Percentiles rank a stretch among this genome's conserved stretches.
These are phyloP conservation scores for Horisme vitalbata DNA, from an alignment of 2,888 invertebrate genomes.

Conservation along the genomic window DNA sequence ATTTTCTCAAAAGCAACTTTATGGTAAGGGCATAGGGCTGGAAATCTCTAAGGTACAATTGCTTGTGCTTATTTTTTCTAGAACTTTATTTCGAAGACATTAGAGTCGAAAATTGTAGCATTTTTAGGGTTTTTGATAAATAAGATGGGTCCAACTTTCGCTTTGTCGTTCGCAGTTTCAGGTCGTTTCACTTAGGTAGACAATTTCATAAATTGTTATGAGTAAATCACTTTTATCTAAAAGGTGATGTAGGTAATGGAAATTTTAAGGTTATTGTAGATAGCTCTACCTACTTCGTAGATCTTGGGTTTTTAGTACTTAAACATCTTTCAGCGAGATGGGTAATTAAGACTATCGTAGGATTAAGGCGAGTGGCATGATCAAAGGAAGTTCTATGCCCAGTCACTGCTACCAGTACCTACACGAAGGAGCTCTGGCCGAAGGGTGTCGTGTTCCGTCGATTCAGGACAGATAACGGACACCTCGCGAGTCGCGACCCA, in stretches of 20 bases:
- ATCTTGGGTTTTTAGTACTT: no score
- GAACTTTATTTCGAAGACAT: neutral
- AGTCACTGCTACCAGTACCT: no score
- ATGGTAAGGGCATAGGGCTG: conserved; percentile 1
- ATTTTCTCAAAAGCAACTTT: conserved; percentile 6
- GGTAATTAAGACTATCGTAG: no score
- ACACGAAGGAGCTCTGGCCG: no score
- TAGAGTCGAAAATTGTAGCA: neutral
- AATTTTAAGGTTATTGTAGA: neutral
- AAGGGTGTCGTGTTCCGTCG: no score
- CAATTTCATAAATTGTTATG: neutral
- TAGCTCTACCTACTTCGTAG: no score
- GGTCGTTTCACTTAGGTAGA: neutral
- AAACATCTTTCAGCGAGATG: no score
- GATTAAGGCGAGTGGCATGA: no score
- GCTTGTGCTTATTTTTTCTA: neutral
- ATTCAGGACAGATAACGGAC: no score
- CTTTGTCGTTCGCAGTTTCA: neutral
- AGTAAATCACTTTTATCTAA: neutral
- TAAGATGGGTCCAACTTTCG: neutral
- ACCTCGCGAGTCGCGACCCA: no score
- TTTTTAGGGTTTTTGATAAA: neutral
- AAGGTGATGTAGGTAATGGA: neutral
- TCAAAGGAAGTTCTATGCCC: no score
- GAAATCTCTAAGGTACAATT: neutral